Conservation (phyloP, 2,888 invertebrate species). For the Agonum fuliginosum region DNA sequence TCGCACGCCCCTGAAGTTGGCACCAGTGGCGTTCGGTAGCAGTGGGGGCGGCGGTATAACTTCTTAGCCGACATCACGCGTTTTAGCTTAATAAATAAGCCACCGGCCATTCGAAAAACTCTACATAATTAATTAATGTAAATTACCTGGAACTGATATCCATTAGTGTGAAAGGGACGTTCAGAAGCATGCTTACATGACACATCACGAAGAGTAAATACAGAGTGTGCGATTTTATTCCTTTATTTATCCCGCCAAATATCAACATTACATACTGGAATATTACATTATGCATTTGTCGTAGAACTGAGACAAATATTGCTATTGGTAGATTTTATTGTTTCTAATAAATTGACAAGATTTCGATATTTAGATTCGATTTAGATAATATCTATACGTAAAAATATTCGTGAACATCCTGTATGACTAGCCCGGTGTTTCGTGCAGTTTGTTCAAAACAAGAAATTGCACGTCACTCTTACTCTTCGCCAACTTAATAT, state of each 20-base stretch:
- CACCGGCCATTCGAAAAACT: conserved; percentile 50
- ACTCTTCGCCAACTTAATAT: neutral
- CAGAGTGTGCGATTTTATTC: no score
- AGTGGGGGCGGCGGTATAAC: conserved; percentile 22
- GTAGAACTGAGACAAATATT: no score
- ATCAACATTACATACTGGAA: no score
- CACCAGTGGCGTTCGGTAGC: neutral
- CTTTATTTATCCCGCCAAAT: no score
- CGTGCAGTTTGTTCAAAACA: neutral
- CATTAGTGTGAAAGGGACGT: conserved; percentile 54
- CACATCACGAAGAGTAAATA: no score
- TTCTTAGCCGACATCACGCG: conserved; percentile 23
- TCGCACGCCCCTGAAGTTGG: neutral
- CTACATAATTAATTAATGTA: conserved; percentile 55
- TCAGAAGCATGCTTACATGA: conserved; percentile 17
- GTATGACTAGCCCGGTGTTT: no score
- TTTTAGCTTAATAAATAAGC: conserved; percentile 51
- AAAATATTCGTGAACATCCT: no score
- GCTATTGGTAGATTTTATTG: no score
- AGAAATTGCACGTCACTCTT: neutral
- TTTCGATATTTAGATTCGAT: no score
- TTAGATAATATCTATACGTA: no score
- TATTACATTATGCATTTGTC: no score
- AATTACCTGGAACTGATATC: conserved; percentile 50
- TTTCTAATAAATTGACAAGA: no score